phyloP scores from a whole-genome alignment of 2,797 vertebrate genomes.

The Eulemur mongoz region DNA sequence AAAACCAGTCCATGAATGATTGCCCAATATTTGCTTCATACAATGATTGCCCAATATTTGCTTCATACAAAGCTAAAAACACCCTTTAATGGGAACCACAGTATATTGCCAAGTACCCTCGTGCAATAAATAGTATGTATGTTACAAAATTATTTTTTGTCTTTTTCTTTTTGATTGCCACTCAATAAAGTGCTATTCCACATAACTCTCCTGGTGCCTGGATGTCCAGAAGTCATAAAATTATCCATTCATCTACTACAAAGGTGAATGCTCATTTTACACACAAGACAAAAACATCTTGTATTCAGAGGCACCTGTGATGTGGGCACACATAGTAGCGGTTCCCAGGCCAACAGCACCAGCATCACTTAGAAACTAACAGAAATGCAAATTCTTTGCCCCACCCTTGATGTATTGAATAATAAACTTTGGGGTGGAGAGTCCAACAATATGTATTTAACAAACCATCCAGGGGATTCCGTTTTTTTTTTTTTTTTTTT shows the following conservation, averaged over 20 bases:
- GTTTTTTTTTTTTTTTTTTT: too few species aligned
- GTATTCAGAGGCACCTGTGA: background rate
- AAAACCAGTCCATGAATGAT: background rate
- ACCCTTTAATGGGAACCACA: background rate
- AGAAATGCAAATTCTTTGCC: background rate
- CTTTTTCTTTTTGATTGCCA: background rate
- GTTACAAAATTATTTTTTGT: background rate
- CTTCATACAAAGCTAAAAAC: background rate
- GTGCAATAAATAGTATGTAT: background rate
- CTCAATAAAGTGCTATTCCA: background rate
- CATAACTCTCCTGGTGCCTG: background rate
- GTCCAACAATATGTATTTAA: background rate
- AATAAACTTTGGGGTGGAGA: background rate
- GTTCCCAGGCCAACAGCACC: background rate
- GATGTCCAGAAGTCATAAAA: background rate
- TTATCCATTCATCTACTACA: background rate
- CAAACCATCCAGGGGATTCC: background rate
- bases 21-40: background rate
- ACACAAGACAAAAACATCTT: background rate
- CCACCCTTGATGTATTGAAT: background rate
- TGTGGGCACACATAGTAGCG: background rate
- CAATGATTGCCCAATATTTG: background rate
- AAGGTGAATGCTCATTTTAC: background rate
- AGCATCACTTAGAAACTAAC: background rate
- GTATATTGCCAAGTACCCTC: background rate